Evolutionary conservation across 2,888 invertebrate species (phyloP).

Genomic region (Hirtodrosophila duncani): DNA sequence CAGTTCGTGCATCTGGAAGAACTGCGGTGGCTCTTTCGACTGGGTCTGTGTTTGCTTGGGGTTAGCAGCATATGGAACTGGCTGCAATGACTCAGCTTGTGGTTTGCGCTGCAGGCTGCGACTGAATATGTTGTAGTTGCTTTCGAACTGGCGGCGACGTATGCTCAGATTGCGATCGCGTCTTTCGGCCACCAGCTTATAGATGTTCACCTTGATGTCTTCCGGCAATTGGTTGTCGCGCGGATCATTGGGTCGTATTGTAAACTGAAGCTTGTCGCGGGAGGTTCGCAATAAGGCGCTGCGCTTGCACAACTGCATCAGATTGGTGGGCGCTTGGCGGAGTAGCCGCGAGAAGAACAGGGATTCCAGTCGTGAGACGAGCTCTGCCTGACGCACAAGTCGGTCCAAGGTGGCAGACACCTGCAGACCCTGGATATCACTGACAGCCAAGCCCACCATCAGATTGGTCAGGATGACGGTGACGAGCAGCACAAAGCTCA

Average conservation of each 20-base stretch:
- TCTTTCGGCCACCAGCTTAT: conserved; percentile 85
- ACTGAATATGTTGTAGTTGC: conserved; percentile 76
- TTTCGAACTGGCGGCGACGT: conserved; percentile 78
- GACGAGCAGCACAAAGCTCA: conserved; percentile 87
- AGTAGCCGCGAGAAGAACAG: conserved; percentile 88
- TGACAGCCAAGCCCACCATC: conserved; percentile 90
- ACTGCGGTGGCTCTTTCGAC: conserved; percentile 28
- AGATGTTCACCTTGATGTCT: conserved; percentile 85
- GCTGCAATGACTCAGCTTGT: conserved; percentile 16
- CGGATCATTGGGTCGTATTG: conserved; percentile 90
- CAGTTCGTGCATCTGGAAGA: conserved; percentile 58
- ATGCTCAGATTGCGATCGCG: conserved; percentile 82
- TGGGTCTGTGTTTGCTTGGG: background rate
- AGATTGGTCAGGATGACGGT: conserved; percentile 90
- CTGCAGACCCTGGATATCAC: conserved; percentile 90
- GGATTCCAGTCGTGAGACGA: conserved; percentile 89
- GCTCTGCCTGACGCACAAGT: conserved; percentile 88
- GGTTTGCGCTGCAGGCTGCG: conserved; percentile 63
- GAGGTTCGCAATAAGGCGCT: conserved; percentile 88
- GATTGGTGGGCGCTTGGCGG: conserved; percentile 82
- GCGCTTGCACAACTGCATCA: conserved; percentile 84
- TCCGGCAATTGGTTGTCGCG: conserved; percentile 87
- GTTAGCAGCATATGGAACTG: background rate
- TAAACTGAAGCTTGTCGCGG: conserved; percentile 85
- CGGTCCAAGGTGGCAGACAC: conserved; percentile 89